Base-by-base conservation (phyloP, 2,888 invertebrate species). In the Sesia bembeciformis region DNA sequence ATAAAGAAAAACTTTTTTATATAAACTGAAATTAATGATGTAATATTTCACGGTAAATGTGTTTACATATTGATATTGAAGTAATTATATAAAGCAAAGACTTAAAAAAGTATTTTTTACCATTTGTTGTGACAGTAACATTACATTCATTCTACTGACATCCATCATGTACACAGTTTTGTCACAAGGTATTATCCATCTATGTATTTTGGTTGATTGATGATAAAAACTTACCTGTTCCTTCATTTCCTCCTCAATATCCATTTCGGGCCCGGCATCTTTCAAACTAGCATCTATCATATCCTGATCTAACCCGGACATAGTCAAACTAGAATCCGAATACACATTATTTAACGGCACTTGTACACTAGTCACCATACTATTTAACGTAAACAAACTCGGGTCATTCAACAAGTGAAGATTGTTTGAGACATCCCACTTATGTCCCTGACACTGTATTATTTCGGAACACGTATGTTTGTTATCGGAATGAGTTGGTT, bases 351-450 rank as follows among this genome's bases (percentile, higher is more conserved):
- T 80, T 0, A 76, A 68, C 0, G 88, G 87, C 4, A 88, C 73
- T 54, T 85, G 88, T 0, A 86, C 86, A 61, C 84, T 84, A 0
- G 89, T 89, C 49, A 88, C 88, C 89, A 88, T 89, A 60, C 85
- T 86, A 46, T 87, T 88, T 39, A 90, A 53, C 0, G 89, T 85
- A 55, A 87, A 86, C 65, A 83, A 71, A 78, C 81, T 91, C 52
- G 84, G 91, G 68, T 79, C 90, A 66, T 79, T 90, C 52, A 92
- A 75, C 56, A 92, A 76, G 55, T 92, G 92, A 5, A 92, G 75
- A 63, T 92, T 92, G 58, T 92, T 92, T 0, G 91, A 90, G 0
- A 93, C 90, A 61, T 93, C 93, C 92, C 93, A 93, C 42, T 92
- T 91, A 69, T 94, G 93, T 0, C 94, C 94, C 59, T 93, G 93